Conservation (phyloP, 2,888 invertebrate genomes). For the Melanostoma mellinum region DNA sequence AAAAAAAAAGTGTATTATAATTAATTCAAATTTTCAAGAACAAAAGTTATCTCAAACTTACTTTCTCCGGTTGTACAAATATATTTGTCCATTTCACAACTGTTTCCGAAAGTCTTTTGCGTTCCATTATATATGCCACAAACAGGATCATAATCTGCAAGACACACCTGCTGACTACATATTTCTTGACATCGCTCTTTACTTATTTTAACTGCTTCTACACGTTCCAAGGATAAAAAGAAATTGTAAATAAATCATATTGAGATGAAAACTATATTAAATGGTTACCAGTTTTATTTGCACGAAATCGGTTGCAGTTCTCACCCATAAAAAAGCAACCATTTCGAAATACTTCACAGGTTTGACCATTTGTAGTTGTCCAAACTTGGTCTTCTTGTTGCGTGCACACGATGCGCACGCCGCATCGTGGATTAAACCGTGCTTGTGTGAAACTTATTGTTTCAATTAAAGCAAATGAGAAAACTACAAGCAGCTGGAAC, state of each 20-base stretch:
- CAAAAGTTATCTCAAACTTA: background rate
- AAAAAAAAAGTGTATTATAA: no score
- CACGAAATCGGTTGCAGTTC: conserved; percentile 61
- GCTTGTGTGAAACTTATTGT: background rate
- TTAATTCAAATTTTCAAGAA: background rate
- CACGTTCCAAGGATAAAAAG: no score
- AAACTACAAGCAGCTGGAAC: background rate
- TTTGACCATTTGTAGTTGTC: conserved; percentile 50
- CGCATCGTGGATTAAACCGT: background rate
- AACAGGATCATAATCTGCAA: conserved; percentile 5
- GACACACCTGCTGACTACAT: conserved; percentile 16
- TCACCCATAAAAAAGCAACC: conserved; percentile 54
- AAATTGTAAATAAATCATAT: background rate
- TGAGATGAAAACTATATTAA: background rate
- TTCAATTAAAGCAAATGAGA: background rate
- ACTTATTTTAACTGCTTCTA: conserved; percentile 8
- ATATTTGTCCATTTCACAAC: conserved; percentile 30
- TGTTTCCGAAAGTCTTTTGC: conserved; percentile 23
- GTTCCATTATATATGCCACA: conserved; percentile 32
- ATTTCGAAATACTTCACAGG: conserved; percentile 68
- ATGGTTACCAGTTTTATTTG: background rate
- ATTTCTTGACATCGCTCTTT: conserved; percentile 5
- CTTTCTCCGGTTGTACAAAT: conserved; percentile 40
- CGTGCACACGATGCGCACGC: conserved; percentile 24
- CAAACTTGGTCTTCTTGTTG: conserved; percentile 23